Percentiles rank a stretch among this genome's conserved stretches.
These are phyloP conservation scores for Drosophila orosa DNA, from an alignment of 1,140 invertebrate species.

Conservation along the genomic window DNA sequence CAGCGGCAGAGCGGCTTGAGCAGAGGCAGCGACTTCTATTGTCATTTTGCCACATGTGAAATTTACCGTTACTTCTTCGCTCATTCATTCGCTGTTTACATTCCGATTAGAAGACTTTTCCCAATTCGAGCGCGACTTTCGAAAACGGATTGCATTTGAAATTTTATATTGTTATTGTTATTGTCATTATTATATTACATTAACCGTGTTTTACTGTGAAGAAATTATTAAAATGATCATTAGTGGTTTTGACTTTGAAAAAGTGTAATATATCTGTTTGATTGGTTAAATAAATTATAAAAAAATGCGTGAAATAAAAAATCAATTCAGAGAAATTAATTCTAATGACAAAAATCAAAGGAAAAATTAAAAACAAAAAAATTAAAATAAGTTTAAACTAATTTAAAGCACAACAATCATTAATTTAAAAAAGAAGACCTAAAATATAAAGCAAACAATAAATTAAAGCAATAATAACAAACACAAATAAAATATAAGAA, in stretches of 20 bases:
- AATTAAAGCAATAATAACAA: no score
- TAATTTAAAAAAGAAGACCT: no score
- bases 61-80: slow-evolving; percentile 79
- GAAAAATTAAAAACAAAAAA: background rate
- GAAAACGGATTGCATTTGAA: slow-evolving; percentile 35
- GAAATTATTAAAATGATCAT: background rate
- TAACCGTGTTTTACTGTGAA: background rate
- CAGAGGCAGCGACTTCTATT: slow-evolving; percentile 60
- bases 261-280: background rate
- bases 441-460: no score
- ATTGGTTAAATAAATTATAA: background rate
- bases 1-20: slow-evolving; percentile 19
- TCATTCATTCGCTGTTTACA: slow-evolving; percentile 82
- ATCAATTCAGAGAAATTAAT: background rate
- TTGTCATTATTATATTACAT: background rate
- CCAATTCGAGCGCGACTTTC: slow-evolving; percentile 45
- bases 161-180: background rate
- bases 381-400: background rate
- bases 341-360: fast-evolving
- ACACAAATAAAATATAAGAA: no score
- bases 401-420: no score
- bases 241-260: background rate
- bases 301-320: background rate
- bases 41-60: slow-evolving; percentile 81
- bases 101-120: slow-evolving; percentile 69